Percentiles rank a stretch among this genome's conserved stretches.
Evolutionary conservation across 2,888 invertebrate species (phyloP).

Genomic region (Cotesia congregata): DNA sequence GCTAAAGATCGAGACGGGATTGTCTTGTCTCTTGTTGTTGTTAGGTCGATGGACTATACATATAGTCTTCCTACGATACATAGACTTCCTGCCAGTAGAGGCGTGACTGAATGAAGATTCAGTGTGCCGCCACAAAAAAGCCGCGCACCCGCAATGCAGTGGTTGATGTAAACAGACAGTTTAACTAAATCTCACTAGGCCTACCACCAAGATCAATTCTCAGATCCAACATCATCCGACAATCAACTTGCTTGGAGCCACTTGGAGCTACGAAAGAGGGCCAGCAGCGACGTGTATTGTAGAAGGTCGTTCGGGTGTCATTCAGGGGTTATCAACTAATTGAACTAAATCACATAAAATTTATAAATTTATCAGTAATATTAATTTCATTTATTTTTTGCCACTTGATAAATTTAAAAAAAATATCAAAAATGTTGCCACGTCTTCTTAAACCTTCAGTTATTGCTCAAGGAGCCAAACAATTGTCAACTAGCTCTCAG

Average conservation of each 20-base stretch:
- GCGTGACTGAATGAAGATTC: too few species aligned
- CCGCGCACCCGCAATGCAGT: too few species aligned
- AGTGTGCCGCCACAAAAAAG: too few species aligned
- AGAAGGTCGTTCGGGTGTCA: slow-evolving; percentile 49
- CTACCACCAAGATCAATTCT: neutral
- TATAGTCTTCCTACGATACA: too few species aligned
- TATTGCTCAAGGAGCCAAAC: slow-evolving; percentile 61
- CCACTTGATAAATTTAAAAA: slow-evolving; percentile 16
- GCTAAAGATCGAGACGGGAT: too few species aligned
- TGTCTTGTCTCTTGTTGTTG: too few species aligned
- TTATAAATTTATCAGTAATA: slow-evolving; percentile 35
- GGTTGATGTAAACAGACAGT: too few species aligned
- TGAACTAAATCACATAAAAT: slow-evolving; percentile 2
- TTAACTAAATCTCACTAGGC: too few species aligned
- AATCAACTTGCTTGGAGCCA: neutral
- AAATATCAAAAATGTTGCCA: slow-evolving; percentile 60
- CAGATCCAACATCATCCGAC: neutral
- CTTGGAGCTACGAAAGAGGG: neutral
- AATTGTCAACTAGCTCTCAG: slow-evolving; percentile 63
- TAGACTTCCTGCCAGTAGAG: too few species aligned
- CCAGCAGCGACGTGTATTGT: neutral
- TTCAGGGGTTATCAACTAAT: slow-evolving; percentile 49
- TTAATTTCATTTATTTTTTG: neutral
- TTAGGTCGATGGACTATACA: too few species aligned
- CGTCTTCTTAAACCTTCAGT: slow-evolving; percentile 61